phyloP scores from a whole-genome alignment of 2,888 invertebrate species.

The Seira musarum region DNA sequence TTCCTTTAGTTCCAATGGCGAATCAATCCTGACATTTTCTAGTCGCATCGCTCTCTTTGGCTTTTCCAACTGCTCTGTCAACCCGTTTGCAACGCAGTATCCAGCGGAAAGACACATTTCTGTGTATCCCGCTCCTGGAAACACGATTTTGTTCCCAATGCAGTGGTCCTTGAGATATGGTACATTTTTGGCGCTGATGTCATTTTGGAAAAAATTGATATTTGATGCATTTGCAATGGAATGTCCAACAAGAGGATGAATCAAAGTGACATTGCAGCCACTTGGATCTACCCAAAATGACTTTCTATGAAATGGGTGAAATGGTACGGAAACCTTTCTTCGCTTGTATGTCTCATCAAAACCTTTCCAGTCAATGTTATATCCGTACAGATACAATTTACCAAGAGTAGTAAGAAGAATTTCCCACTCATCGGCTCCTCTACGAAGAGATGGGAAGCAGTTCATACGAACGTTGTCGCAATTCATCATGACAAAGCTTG shows the following conservation, averaged over 20 bases:
- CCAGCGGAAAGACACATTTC: constrained; percentile 47
- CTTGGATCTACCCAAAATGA: neutral
- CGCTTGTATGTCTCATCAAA: constrained; percentile 23
- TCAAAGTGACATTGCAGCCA: neutral
- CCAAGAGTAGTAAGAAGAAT: constrained; percentile 22
- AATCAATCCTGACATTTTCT: constrained; percentile 36
- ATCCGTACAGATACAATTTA: constrained; percentile 27
- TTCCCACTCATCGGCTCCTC: constrained; percentile 11
- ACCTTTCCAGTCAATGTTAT: constrained; percentile 31
- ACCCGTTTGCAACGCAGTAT: constrained; percentile 25
- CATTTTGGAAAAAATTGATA: constrained; percentile 27
- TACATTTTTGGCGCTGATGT: constrained; percentile 7
- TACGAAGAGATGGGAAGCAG: constrained; percentile 28
- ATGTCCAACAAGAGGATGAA: constrained; percentile 45
- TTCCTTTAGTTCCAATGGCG: constrained; percentile 27
- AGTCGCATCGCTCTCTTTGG: constrained; percentile 20
- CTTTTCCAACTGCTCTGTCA: neutral
- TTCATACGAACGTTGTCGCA: neutral
- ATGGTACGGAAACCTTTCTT: constrained; percentile 20
- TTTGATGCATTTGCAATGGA: constrained; percentile 37
- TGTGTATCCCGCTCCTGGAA: constrained; percentile 43
- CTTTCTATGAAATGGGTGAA: constrained; percentile 39
- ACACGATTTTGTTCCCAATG: constrained; percentile 34
- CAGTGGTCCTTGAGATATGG: constrained; percentile 49
- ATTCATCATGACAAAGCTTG: constrained; percentile 35